Conservation (phyloP, 2,888 invertebrate species). For the Nebria salina region DNA sequence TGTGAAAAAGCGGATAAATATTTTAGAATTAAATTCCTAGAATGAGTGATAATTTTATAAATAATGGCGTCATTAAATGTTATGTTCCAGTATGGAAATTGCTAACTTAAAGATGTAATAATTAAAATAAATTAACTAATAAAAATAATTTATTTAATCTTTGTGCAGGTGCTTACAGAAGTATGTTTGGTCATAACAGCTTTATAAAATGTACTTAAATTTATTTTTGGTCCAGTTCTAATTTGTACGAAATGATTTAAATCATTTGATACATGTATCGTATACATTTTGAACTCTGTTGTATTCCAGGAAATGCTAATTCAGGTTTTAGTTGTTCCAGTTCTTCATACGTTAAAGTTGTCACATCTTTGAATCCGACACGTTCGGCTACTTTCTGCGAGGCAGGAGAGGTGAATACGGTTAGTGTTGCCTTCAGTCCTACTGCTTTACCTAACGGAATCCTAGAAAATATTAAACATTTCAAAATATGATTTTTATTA, state of each 20-base stretch:
- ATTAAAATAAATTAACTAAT: background rate
- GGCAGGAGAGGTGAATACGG: conserved; percentile 66
- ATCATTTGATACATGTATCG: conserved; percentile 49
- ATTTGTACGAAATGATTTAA: background rate
- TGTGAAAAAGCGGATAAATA: too few relatives aligned
- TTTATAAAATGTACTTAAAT: background rate
- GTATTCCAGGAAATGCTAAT: conserved; percentile 50
- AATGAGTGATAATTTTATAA: too few relatives aligned
- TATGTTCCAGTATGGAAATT: too few relatives aligned
- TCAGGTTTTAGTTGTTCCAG: conserved; percentile 56
- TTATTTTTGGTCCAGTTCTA: background rate
- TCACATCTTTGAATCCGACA: conserved; percentile 64
- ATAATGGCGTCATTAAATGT: too few relatives aligned
- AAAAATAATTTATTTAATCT: background rate
- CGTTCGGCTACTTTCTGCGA: conserved; percentile 66
- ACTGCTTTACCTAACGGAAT: conserved; percentile 66
- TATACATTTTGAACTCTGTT: conserved; percentile 49
- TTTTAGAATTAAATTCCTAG: too few relatives aligned
- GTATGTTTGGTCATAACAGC: background rate
- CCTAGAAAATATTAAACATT: conserved; percentile 54
- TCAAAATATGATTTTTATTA: too few relatives aligned
- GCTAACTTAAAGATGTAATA: background rate
- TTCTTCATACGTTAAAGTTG: conserved; percentile 63
- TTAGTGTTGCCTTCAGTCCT: conserved; percentile 63
- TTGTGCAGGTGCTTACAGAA: background rate